Evolutionary conservation across 2,888 invertebrate species (phyloP), one percentile per base, ranked within the genome.

Genomic region (Tipula unca): DNA sequence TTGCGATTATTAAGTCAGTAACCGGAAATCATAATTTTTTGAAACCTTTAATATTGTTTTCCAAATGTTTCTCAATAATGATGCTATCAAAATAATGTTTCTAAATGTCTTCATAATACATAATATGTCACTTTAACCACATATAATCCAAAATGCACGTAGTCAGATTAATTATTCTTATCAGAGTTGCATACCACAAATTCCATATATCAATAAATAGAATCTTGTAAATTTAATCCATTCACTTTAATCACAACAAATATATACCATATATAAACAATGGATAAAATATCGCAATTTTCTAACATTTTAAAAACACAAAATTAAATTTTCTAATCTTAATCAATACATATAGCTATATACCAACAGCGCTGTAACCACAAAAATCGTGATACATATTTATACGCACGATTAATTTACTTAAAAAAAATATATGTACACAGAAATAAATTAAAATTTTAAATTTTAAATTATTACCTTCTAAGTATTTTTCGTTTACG

Each of bases 391-490:
- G 69, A 69, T 69, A 69, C 25, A 69, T 69, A 69, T 69, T 69
- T 69, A 69, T 69, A 69, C 69, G 69, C 69, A 69, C 69, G 69
- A 69, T 69, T 69, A 69, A 69, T 69, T 69, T 69, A 69, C 69
- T 69, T 69, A 25, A 69, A 69, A 69, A 25, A n/a, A n/a, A n/a
- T n/a, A n/a, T n/a, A 69, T 69, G 69, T 69, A 25, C 69, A 69
- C 8, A 69, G 69, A 69, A 69, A 69, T 69, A 69, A 69, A 69
- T 69, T 25, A 69, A 25, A 69, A 69, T 69, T 69, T 69, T 25
- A 69, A 69, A 69, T 25, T 69, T 69, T 4, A 69, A 69, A 69
- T 69, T 69, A 25, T 69, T 69, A 69, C 69, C 69, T 69, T 69
- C 69, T 69, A 69, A 69, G 69, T 69, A 69, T 10, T 69, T 69